Percentiles rank a stretch among this genome's conserved stretches.
These are phyloP conservation scores for Pantherophis vulpinus DNA, from an alignment of 2,797 vertebrate genomes.

Conservation along the genomic window DNA sequence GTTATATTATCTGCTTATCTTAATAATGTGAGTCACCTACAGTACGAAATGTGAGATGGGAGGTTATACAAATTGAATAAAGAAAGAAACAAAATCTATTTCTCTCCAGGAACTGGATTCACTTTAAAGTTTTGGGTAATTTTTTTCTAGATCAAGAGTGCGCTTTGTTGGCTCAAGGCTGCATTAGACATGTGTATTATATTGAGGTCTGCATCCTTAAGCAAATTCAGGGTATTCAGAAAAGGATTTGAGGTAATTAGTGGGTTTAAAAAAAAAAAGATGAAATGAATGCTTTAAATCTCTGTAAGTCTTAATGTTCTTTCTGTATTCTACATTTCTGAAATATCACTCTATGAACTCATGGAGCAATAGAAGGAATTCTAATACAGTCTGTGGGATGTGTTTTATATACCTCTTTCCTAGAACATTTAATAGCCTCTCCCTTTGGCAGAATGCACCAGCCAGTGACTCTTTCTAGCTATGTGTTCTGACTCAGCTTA, in stretches of 20 bases:
- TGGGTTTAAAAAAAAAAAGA: too few species aligned
- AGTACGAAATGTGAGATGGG: neutral
- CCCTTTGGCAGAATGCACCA: neutral
- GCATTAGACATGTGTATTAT: neutral
- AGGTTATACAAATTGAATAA: neutral
- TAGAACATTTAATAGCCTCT: neutral
- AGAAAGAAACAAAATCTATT: neutral
- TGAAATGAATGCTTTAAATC: neutral
- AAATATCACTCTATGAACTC: neutral
- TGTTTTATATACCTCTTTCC: neutral
- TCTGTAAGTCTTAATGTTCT: neutral
- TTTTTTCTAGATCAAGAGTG: neutral
- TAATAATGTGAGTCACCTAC: neutral
- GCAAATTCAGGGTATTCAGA: neutral
- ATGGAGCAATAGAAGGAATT: neutral
- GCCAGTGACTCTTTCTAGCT: neutral
- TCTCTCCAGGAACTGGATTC: neutral
- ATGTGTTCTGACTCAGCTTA: too few species aligned
- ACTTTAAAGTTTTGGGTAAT: neutral
- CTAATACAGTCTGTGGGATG: neutral
- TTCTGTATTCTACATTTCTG: neutral
- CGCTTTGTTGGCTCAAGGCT: neutral
- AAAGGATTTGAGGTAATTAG: neutral
- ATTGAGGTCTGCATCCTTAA: neutral
- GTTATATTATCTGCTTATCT: neutral